Conservation (phyloP, 2,113 vertebrate genomes). For the Nycticorax nycticorax region DNA sequence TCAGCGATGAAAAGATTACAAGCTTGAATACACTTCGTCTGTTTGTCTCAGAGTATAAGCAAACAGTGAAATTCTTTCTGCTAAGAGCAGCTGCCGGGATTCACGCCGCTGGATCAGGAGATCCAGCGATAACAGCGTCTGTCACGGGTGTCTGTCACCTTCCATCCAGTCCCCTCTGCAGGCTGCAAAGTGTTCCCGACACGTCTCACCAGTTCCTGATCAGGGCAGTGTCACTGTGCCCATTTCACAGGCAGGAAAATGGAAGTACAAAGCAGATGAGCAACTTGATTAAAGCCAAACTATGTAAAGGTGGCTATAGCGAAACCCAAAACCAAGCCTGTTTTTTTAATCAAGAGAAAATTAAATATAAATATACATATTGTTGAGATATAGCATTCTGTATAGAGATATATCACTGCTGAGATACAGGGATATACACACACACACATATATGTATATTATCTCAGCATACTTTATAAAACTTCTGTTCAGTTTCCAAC, state of each 20-base stretch:
- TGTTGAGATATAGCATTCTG: background rate
- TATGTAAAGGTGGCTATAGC: accelerated
- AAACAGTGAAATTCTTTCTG: background rate
- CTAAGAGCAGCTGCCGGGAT: background rate
- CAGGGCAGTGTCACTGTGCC: background rate
- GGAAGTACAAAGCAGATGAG: background rate
- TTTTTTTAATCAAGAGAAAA: background rate
- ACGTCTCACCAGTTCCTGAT: background rate
- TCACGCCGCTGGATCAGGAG: background rate
- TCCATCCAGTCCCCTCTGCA: background rate
- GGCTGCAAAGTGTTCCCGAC: background rate
- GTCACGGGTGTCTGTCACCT: background rate
- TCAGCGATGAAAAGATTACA: background rate
- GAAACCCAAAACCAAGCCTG: background rate
- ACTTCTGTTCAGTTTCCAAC: background rate
- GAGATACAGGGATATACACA: background rate
- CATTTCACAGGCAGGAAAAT: background rate
- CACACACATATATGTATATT: accelerated
- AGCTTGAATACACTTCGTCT: background rate
- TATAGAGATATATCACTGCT: background rate
- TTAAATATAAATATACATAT: background rate
- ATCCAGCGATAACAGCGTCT: background rate
- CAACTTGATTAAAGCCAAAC: background rate
- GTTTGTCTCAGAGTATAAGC: background rate
- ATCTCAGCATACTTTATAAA: background rate